phyloP scores from a whole-genome alignment of 2,888 invertebrate species.

The Thera obeliscata region DNA sequence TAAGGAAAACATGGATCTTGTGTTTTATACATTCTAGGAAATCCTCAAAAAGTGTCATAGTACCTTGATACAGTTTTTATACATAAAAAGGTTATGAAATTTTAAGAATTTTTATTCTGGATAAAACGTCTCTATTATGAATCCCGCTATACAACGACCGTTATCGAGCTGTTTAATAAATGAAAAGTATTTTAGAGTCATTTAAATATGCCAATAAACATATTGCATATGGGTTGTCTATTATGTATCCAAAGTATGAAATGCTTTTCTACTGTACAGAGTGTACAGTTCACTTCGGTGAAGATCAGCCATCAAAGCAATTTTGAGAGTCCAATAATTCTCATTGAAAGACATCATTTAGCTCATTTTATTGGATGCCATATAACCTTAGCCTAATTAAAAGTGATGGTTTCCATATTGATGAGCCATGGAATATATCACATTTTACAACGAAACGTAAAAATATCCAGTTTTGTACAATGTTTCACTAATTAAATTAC shows the following conservation, averaged over 20 bases:
- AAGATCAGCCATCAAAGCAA: slow-evolving; percentile 12
- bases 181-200: too few species aligned
- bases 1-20: background rate
- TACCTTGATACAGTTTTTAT: background rate
- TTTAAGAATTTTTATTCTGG: background rate
- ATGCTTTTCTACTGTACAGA: too few species aligned
- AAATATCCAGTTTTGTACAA: slow-evolving; percentile 36
- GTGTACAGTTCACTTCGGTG: background rate
- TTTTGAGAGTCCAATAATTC: slow-evolving; percentile 17
- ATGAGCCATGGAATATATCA: slow-evolving; percentile 21
- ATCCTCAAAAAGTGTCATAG: background rate
- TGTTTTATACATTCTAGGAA: background rate
- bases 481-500: slow-evolving; percentile 50
- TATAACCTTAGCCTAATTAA: slow-evolving; percentile 34
- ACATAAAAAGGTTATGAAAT: background rate
- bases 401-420: slow-evolving; percentile 32
- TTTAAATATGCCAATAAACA: too few species aligned
- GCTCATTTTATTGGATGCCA: slow-evolving; percentile 32
- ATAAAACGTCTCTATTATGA: too few species aligned
- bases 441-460: slow-evolving; percentile 39
- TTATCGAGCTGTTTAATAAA: too few species aligned
- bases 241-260: too few species aligned
- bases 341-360: slow-evolving; percentile 12
- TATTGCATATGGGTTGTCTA: too few species aligned
- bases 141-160: too few species aligned